Evolutionary conservation across 2,797 vertebrate species (phyloP).

Genomic region (Typhlichthys subterraneus): DNA sequence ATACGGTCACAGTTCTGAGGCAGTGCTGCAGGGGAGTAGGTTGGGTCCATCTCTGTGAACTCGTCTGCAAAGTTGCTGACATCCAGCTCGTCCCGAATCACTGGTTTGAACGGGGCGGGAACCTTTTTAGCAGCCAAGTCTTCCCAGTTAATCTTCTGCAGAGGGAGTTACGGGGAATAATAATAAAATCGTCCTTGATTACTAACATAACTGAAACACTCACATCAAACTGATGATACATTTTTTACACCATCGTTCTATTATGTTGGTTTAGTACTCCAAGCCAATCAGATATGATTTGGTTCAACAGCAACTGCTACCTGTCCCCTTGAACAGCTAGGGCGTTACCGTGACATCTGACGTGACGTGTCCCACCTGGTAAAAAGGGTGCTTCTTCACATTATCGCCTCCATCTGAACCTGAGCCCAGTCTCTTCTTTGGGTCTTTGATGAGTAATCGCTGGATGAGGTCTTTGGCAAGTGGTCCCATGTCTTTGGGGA

Average conservation of each 20-base stretch:
- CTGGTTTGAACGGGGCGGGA: constrained; percentile 91
- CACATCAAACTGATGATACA: background rate
- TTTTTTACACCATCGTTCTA: background rate
- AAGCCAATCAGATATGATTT: too few relatives aligned
- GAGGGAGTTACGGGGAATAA: background rate
- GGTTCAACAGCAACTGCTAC: background rate
- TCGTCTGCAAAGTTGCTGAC: constrained; percentile 98
- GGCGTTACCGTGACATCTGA: constrained; percentile 12
- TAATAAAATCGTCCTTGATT: background rate
- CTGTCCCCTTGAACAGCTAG: background rate
- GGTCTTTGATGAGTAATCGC: constrained; percentile 90
- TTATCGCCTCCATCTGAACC: constrained; percentile 87
- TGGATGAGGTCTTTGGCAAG: constrained; percentile 94
- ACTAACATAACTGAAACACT: too few relatives aligned
- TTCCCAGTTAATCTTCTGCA: constrained; percentile 94
- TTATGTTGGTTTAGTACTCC: background rate
- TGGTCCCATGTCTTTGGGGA: constrained; percentile 90
- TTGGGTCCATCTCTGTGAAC: constrained; percentile 99
- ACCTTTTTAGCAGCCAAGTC: constrained; percentile 95
- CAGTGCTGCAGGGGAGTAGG: constrained; percentile 94
- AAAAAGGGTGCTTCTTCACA: constrained; percentile 93
- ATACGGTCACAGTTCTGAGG: constrained; percentile 94
- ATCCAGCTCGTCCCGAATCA: constrained; percentile 95
- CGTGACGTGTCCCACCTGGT: constrained; percentile 81
- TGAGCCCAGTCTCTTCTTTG: constrained; percentile 92